Base-by-base conservation (phyloP, 2,113 vertebrate genomes). In the Marmota flaviventris region DNA sequence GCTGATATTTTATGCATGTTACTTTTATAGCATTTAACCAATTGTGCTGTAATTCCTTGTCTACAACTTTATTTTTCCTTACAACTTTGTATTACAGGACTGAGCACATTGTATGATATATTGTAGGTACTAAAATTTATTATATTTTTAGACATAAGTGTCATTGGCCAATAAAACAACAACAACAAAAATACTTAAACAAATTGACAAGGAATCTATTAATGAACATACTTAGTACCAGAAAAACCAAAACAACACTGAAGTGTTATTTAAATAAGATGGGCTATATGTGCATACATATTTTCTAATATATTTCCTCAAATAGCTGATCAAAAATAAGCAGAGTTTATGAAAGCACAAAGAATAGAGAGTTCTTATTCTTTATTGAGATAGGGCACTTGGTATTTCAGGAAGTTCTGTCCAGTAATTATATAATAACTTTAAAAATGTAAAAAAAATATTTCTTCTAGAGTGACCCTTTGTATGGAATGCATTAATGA, bases 201-300 rank as follows among this genome's bases (percentile, higher is more conserved):
- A 58, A 65, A 77, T 42, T 93, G 27, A 32, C 37, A 89, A 91
- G 85, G 13, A 72, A 37, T 86, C n/a, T 75, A 22, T 56, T 89
- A 29, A 79, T 89, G 27, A 84, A 18, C 89, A 67, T 3, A 85
- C 1, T 75, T 75, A 85, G 70, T 81, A 93, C 2, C 76, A 42
- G 42, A 93, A 94, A 89, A 37, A 16, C 81, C 63, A n/a, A 86
- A 92, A 93, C 51, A 89, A 67, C 42, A 61, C 53, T 67, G 8
- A 81, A 84, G 14, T 75, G 34, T 85, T 78, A 69, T n/a, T 95
- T 96, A 94, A 95, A 76, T 93, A 91, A 81, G 9, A 81, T 56
- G 5, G 22, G 18, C 17, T 85, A 91, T 76, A 91, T 70, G n/a
- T 53, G 7, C 9, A 79, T 89, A 89, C 92, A 83, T 83, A 11